Evolutionary conservation across 2,888 invertebrate genomes (phyloP), one percentile per base, ranked within the genome.

Genomic region (Operophtera brumata): DNA sequence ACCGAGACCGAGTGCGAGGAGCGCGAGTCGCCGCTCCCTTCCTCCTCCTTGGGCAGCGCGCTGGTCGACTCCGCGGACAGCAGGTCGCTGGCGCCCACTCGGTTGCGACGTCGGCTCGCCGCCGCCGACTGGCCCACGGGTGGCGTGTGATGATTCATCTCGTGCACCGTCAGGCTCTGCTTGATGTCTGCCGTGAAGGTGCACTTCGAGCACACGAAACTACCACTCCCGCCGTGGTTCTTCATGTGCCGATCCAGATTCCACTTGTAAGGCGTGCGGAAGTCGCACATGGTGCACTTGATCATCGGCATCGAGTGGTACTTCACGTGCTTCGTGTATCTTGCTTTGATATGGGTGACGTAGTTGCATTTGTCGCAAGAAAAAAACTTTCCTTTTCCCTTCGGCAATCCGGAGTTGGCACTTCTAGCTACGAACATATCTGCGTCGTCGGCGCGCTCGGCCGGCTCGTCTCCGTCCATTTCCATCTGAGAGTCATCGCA

Each of bases 261-360:
- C 95, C 97, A 97, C 82, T 94, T 94, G 90, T 96, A 96, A 14
- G 97, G 96, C 12, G 97, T 97, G 61, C 96, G 94, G 80, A 98
- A 98, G 77, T 97, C 96, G 84, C 98, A 98, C 80, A 96, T 94
- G 54, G 94, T 94, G 82, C 98, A 98, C 84, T 97, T 97, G 67
- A 96, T 97, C 95, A 96, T 97, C 69, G 95, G 97, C 95, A 96
- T 96, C 54, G 96, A 96, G 82, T 97, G 97, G 81, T 97, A 97
- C 76, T 96, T 96, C 46, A 97, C 96, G 79, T 97, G 97, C 79
- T 97, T 97, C 55, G 96, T 96, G 78, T 94, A 97, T 54, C 97
- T 93, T 47, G 96, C 95, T 75, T 95, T 94, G 73, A 97, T 95
- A 82, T 96, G 96, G 1, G 97, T 98, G 63, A 95, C 95, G 82